These are phyloP conservation scores for Diglossa cyanea DNA, from an alignment of 2,797 vertebrate genomes.

Conservation along the genomic window DNA sequence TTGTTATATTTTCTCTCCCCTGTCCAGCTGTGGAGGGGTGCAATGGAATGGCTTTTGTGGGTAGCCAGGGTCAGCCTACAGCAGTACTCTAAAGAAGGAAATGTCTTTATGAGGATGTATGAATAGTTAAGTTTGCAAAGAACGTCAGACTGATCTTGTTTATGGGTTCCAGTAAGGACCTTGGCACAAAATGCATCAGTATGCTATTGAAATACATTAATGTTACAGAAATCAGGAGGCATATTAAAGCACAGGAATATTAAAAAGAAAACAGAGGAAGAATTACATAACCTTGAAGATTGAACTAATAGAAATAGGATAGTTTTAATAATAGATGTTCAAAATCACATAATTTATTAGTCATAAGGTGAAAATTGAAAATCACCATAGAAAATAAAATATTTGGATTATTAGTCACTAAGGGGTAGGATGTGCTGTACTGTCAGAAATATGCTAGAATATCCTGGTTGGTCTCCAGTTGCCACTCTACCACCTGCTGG, in stretches of 20 bases:
- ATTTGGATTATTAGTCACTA: not conserved
- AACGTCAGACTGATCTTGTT: not conserved
- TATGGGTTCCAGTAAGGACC: not conserved
- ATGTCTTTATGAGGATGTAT: not conserved
- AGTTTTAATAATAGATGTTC: not conserved
- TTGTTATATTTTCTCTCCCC: not conserved
- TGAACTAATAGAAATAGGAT: not conserved
- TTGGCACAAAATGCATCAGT: not conserved
- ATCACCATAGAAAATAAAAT: not conserved
- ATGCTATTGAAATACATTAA: not conserved
- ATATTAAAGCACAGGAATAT: not conserved
- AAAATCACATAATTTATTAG: not conserved
- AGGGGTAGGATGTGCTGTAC: not conserved
- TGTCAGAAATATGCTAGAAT: fast-evolving
- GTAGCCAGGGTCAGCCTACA: not conserved
- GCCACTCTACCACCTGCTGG: not conserved
- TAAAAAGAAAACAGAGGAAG: not conserved
- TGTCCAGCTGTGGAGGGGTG: not conserved
- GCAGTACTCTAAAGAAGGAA: not conserved
- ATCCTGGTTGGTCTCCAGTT: not conserved
- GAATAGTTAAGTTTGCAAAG: not conserved
- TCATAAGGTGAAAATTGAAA: not conserved
- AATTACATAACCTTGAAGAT: not conserved
- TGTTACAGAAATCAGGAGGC: not conserved
- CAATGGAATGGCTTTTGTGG: not conserved